A percentile compares a stretch with the other conserved stretches of the same genome.
These are phyloP conservation scores for Microtus ochrogaster DNA, from an alignment of 2,113 vertebrate genomes.

Conservation along the genomic window DNA sequence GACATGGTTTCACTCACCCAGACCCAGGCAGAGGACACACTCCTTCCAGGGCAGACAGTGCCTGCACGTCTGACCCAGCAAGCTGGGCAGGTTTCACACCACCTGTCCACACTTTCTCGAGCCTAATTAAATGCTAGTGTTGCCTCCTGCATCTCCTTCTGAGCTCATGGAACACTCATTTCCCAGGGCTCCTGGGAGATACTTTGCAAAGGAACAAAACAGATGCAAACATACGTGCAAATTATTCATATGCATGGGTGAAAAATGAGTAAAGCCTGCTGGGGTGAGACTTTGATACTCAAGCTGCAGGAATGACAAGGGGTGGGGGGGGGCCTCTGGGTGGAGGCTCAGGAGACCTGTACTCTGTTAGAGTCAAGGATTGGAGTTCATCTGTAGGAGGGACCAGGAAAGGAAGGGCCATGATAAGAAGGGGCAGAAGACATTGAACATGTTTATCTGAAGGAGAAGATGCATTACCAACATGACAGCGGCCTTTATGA, in stretches of 20 bases:
- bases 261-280: conserved; percentile 52
- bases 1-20: conserved; percentile 62
- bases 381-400: background rate
- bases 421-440: background rate
- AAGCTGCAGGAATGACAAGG: background rate
- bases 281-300: background rate
- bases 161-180: conserved; percentile 59
- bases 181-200: conserved; percentile 1
- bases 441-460: background rate
- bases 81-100: background rate
- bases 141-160: background rate
- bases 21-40: background rate
- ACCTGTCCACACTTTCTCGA: conserved; percentile 54
- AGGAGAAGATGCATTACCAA: background rate
- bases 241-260: conserved; percentile 53
- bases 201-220: conserved; percentile 59
- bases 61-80: background rate
- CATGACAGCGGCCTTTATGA: conserved; percentile 34
- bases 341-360: background rate
- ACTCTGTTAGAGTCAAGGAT: background rate
- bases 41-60: conserved; percentile 43
- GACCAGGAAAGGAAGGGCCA: background rate
- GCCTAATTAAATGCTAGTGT: conserved; percentile 27
- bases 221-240: conserved; percentile 42
- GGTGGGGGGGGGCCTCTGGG: background rate